Conservation (phyloP, 2,113 vertebrate species). For the Rostratula benghalensis region DNA sequence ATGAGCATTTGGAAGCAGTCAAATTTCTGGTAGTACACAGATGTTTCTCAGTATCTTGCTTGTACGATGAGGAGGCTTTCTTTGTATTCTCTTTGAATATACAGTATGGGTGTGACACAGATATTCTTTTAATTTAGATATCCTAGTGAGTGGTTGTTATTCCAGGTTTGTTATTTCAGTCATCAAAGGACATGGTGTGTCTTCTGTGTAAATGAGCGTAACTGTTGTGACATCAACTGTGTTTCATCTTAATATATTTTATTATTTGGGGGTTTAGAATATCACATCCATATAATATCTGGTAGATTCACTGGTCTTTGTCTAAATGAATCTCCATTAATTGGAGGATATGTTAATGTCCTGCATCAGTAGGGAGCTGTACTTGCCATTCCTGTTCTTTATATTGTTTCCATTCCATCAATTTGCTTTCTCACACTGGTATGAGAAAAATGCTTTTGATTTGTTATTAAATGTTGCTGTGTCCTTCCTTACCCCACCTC, state of each 20-base stretch:
- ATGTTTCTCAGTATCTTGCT: background rate
- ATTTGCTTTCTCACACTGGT: background rate
- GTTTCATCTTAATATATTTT: background rate
- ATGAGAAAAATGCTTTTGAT: background rate
- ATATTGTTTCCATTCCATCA: background rate
- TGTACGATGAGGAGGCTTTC: background rate
- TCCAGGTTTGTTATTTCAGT: background rate
- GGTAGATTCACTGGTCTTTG: background rate
- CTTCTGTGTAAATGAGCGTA: background rate
- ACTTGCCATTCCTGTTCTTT: background rate
- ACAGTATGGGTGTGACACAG: background rate
- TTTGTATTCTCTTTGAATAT: background rate
- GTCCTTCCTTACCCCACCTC: background rate
- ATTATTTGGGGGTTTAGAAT: background rate
- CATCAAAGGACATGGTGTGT: background rate
- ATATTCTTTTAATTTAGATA: background rate
- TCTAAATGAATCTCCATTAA: background rate
- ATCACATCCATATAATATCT: background rate
- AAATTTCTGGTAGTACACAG: background rate
- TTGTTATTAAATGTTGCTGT: background rate
- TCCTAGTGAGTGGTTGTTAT: background rate
- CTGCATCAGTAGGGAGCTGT: background rate
- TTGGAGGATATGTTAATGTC: background rate
- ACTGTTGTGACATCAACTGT: background rate
- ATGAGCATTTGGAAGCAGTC: background rate